Base-by-base conservation (phyloP, 2,113 vertebrate species). In the Dipodomys ordii region DNA sequence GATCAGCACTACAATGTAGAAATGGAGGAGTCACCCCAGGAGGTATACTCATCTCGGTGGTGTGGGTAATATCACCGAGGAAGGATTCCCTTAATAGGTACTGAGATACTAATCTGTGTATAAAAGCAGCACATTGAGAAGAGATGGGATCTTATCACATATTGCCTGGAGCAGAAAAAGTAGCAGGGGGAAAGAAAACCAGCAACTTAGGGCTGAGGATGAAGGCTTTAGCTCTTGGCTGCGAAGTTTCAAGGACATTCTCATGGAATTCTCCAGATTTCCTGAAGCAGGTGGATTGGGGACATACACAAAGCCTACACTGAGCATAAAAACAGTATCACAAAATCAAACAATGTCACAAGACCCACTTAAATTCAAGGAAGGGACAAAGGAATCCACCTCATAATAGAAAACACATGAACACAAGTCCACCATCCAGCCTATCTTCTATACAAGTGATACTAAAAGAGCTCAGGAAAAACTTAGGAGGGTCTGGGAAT, bases 261-360 rank as follows among this genome's bases (percentile, higher is more conserved):
- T 32, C 39, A 15, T 30, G 16, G 23, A 76, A 80, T 68, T 80
- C 80, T 93, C 11, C 27, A 60, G 12, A 6, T 80, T 76, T 88
- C 12, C 76, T 83, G 39, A n/a, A 71, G 25, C 20, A 76, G 53
- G 68, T 28, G 65, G 27, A 62, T 15, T n/a, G 0, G 18, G 8
- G 44, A 60, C 46, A 39, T 32, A 22, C 15, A 18, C 32, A 68
- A 85, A 23, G 4, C 16, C 32, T 82, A 89, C 57, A 60, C 8
- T 64, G 49, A 87, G 22, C 90, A 72, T 20, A 23, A 86, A 88
- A 25, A 35, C 2, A 53, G 10, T 57, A 68, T 69, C n/a, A 83
- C 19, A 72, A 73, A 19, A 23, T 20, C 84, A 87, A 87, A 95
- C 68, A 86, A 81, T 74, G 78, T 73, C 57, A 82, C 67, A 74